Evolutionary conservation across 2,888 invertebrate genomes (phyloP).

Genomic region (Phyllotreta cruciferae): DNA sequence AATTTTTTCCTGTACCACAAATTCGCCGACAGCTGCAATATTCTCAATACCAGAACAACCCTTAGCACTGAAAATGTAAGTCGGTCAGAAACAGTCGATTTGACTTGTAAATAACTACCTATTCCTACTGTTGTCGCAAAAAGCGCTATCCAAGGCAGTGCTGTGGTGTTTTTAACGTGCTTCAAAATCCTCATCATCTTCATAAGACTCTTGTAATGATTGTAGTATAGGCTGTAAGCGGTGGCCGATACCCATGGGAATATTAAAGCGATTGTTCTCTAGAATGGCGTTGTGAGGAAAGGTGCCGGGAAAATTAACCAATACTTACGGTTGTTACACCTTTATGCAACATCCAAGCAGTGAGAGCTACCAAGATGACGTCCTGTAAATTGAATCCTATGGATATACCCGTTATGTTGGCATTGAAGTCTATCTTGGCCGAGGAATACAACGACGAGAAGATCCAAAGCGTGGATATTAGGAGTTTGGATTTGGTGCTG

Average conservation of each 20-base stretch:
- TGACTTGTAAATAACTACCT: slow-evolving; percentile 8
- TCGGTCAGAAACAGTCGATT: background rate
- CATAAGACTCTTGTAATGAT: slow-evolving; percentile 49
- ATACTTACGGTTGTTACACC: slow-evolving; percentile 47
- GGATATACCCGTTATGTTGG: slow-evolving; percentile 51
- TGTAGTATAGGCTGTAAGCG: slow-evolving; percentile 52
- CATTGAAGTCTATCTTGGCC: slow-evolving; percentile 49
- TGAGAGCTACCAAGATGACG: slow-evolving; percentile 47
- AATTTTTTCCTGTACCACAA: slow-evolving; percentile 54
- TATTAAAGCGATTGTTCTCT: slow-evolving; percentile 47
- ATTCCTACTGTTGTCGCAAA: slow-evolving; percentile 44
- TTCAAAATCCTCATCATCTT: slow-evolving; percentile 48
- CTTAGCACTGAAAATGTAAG: slow-evolving; percentile 47
- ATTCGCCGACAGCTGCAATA: slow-evolving; percentile 50
- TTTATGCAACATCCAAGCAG: slow-evolving; percentile 51
- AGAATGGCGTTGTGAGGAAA: slow-evolving; percentile 18
- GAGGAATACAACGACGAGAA: slow-evolving; percentile 51
- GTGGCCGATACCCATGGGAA: slow-evolving; percentile 54
- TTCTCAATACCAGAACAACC: slow-evolving; percentile 48
- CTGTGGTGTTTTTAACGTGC: slow-evolving; percentile 41
- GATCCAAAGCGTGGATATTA: slow-evolving; percentile 49
- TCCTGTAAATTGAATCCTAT: slow-evolving; percentile 51
- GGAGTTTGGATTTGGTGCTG: slow-evolving; percentile 36
- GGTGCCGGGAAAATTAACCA: background rate
- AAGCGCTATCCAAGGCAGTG: slow-evolving; percentile 49